Conservation (phyloP, 2,797 vertebrate genomes). For the Nyctibius grandis region DNA sequence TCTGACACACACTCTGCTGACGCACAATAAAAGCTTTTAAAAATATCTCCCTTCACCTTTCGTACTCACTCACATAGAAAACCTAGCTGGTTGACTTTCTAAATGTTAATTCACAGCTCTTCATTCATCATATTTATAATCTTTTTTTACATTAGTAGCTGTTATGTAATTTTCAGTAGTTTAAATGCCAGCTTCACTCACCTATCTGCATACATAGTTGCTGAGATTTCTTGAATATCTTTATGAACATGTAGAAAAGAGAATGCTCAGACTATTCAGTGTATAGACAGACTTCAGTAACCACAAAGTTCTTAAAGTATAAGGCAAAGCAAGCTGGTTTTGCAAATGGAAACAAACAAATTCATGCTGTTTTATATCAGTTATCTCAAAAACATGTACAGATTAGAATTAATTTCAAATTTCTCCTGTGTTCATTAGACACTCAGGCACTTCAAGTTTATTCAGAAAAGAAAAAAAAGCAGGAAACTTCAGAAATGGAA, state of each 20-base stretch:
- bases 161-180: neutral
- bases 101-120: slow-evolving; percentile 43
- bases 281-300: neutral
- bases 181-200: slow-evolving; percentile 32
- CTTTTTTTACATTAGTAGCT: neutral
- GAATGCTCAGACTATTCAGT: neutral
- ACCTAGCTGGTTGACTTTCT: neutral
- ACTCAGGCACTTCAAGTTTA: neutral
- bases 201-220: neutral
- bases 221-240: neutral
- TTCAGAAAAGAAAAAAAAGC: neutral
- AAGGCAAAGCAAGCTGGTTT: neutral
- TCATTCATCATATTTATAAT: neutral
- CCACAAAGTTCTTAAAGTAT: neutral
- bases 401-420: neutral
- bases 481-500: neutral
- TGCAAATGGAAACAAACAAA: neutral
- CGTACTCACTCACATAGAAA: neutral
- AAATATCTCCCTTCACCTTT: slow-evolving; percentile 29
- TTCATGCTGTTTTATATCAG: neutral
- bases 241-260: neutral
- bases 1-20: slow-evolving; percentile 10
- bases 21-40: neutral
- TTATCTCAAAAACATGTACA: neutral
- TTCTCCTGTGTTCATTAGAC: neutral